Percentiles rank a stretch among this genome's conserved stretches.
Evolutionary conservation across 1,140 invertebrate species (phyloP).

Genomic region (Bombus waltoni): DNA sequence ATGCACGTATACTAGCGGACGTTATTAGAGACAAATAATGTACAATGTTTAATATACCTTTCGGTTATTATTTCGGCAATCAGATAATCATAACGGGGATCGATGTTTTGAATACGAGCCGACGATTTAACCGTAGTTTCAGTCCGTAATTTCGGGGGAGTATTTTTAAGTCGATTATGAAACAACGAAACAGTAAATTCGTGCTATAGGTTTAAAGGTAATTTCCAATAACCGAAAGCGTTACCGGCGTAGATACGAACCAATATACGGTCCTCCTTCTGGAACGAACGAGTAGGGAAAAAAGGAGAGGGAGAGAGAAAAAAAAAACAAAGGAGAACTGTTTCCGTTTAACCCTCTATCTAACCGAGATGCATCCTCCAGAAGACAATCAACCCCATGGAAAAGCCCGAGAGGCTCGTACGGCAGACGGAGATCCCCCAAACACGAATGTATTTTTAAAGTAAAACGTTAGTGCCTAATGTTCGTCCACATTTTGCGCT

Average conservation of each 20-base stretch:
- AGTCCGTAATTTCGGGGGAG: background rate
- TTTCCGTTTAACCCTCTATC: constrained; percentile 35
- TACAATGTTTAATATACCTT: background rate
- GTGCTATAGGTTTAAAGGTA: background rate
- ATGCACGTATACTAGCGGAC: background rate
- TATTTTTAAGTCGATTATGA: background rate
- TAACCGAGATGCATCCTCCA: constrained; percentile 36
- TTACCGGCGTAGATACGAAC: background rate
- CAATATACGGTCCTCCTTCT: background rate
- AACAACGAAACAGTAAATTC: background rate
- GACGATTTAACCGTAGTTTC: background rate
- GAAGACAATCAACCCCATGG: constrained; percentile 38
- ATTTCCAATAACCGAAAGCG: constrained; percentile 16
- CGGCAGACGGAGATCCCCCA: constrained; percentile 59
- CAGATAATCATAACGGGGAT: background rate
- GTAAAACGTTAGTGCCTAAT: constrained; percentile 75
- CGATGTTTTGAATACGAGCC: background rate
- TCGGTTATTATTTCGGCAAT: background rate
- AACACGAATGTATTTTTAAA: constrained; percentile 70
- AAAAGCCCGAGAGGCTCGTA: constrained; percentile 54
- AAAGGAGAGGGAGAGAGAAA: background rate
- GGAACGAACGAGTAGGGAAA: background rate
- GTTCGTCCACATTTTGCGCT: constrained; percentile 81
- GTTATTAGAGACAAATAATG: background rate
- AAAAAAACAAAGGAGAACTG: background rate